Evolutionary conservation across 2,113 vertebrate species (phyloP).

Genomic region (Grantiella picta): DNA sequence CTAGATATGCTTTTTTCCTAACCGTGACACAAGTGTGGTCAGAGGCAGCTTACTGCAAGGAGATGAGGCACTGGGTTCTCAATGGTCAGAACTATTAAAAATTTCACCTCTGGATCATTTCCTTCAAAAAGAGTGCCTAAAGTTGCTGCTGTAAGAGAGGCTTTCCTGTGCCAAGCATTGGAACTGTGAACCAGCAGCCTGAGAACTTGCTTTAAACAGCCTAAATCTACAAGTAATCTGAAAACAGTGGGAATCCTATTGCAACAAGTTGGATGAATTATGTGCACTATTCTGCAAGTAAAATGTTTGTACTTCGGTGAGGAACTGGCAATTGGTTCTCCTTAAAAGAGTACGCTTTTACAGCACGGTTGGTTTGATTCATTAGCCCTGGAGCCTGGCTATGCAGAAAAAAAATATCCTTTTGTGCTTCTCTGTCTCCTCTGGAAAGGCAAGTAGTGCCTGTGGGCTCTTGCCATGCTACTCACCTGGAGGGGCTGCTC

Average conservation of each 20-base stretch:
- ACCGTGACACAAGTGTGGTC: background rate
- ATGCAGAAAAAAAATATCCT: no score
- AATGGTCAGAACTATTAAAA: background rate
- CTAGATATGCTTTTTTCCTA: background rate
- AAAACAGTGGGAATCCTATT: background rate
- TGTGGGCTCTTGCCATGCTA: background rate
- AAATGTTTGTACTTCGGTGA: background rate
- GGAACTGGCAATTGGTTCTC: background rate
- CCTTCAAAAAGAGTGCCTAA: background rate
- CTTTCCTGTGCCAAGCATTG: background rate
- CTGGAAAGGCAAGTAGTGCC: background rate
- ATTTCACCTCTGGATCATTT: background rate
- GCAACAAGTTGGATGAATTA: background rate
- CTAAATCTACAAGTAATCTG: background rate
- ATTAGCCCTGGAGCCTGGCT: background rate
- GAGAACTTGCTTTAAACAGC: background rate
- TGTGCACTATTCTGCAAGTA: background rate
- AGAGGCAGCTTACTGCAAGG: background rate
- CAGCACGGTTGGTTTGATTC: accelerated
- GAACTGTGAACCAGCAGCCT: background rate
- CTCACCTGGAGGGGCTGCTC: background rate
- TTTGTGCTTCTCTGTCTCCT: background rate
- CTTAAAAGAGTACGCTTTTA: background rate
- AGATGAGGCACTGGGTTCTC: background rate
- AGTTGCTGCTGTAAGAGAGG: background rate